phyloP scores from a whole-genome alignment of 1,140 invertebrate genomes.

The Mamestra configurata region DNA sequence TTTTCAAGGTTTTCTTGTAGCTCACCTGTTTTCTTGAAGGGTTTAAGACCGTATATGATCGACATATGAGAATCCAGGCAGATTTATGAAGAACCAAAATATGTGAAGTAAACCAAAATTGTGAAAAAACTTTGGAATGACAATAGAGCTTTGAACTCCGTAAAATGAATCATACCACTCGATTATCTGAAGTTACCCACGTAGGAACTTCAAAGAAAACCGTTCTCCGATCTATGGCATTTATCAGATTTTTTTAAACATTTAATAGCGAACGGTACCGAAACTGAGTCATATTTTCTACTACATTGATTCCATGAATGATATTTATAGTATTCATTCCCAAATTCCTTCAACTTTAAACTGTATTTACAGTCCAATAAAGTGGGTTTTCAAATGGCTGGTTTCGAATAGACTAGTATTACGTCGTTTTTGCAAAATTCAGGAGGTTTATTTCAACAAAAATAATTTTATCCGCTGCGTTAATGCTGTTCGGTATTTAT shows the following conservation, averaged over 20 bases:
- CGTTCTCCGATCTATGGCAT: slow-evolving; percentile 2
- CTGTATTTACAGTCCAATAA: neutral
- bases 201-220: slow-evolving; percentile 10
- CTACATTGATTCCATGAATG: slow-evolving; percentile 48
- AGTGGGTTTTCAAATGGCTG: neutral
- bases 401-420: neutral
- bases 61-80: no score
- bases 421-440: slow-evolving; percentile 38
- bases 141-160: neutral
- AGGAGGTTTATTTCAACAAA: slow-evolving; percentile 46
- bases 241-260: slow-evolving; percentile 32
- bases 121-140: no score
- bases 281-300: slow-evolving; percentile 48
- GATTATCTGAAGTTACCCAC: neutral
- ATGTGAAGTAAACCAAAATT: no score
- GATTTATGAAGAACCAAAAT: no score
- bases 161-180: neutral
- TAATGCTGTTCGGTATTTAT: slow-evolving; percentile 46
- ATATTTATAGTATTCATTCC: slow-evolving; percentile 18
- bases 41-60: no score
- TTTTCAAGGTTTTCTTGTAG: no score
- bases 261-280: slow-evolving; percentile 26
- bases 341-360: neutral
- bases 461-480: slow-evolving; percentile 48
- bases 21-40: no score